Percentiles rank a stretch among this genome's conserved stretches.
Evolutionary conservation across 2,113 vertebrate genomes (phyloP).

Genomic region (Lampris incognitus): DNA sequence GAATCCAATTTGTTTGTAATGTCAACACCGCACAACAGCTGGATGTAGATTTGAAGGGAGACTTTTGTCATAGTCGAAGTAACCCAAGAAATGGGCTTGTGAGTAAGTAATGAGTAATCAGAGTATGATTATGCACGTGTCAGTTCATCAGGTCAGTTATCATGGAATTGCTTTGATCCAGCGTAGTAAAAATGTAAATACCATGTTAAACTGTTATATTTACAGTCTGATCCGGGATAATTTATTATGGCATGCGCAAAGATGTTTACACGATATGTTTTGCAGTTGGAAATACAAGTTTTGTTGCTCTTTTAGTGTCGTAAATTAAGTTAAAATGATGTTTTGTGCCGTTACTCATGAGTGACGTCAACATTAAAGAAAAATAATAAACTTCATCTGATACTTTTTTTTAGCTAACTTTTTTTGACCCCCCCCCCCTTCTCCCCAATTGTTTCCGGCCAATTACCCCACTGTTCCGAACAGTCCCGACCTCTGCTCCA

Average conservation of each 20-base stretch:
- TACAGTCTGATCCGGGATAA: not conserved
- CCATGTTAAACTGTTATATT: not conserved
- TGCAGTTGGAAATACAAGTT: too few relatives aligned
- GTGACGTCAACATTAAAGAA: not conserved
- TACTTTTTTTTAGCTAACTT: not conserved
- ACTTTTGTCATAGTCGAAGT: constrained; percentile 15
- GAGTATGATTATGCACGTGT: not conserved
- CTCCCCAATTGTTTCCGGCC: too few relatives aligned
- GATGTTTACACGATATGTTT: too few relatives aligned
- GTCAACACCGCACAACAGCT: constrained; percentile 63
- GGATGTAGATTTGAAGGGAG: constrained; percentile 27
- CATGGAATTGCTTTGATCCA: not conserved
- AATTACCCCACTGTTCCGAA: too few relatives aligned
- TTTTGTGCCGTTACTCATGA: too few relatives aligned
- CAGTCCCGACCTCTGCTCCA: too few relatives aligned
- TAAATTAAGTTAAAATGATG: too few relatives aligned
- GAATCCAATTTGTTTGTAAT: constrained; percentile 65
- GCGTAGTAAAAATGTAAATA: not conserved
- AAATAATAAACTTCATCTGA: too few relatives aligned
- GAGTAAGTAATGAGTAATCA: not conserved
- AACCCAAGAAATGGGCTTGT: not conserved
- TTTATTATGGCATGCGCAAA: not conserved
- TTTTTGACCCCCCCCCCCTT: too few relatives aligned
- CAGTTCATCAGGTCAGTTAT: not conserved
- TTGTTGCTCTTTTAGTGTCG: too few relatives aligned